Evolutionary conservation across 2,888 invertebrate genomes (phyloP).

Genomic region (Meloe dianella): DNA sequence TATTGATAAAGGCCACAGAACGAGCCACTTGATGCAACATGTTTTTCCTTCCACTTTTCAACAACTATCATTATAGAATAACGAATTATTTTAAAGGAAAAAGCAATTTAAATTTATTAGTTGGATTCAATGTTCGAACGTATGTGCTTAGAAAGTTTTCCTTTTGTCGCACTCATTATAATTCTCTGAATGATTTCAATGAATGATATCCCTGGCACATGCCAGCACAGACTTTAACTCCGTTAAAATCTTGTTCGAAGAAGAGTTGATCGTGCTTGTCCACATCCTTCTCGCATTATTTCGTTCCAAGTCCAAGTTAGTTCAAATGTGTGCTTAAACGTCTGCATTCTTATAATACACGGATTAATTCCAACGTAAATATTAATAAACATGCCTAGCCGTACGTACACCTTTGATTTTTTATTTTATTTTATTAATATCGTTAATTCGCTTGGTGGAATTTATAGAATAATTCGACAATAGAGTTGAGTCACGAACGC

Average conservation of each 20-base stretch:
- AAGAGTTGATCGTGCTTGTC: slow-evolving; percentile 33
- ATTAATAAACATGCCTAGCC: slow-evolving; percentile 40
- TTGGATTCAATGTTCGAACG: background rate
- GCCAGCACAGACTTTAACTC: slow-evolving; percentile 22
- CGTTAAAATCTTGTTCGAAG: slow-evolving; percentile 35
- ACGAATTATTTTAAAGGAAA: background rate
- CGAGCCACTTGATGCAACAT: background rate
- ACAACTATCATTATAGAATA: background rate
- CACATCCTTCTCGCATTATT: slow-evolving; percentile 36
- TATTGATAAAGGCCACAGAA: background rate
- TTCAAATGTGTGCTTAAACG: slow-evolving; percentile 28
- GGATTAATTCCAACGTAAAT: slow-evolving; percentile 41
- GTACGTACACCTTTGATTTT: background rate
- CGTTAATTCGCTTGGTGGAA: background rate
- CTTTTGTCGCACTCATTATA: slow-evolving; percentile 18
- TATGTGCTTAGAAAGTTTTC: slow-evolving; percentile 2
- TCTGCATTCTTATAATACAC: slow-evolving; percentile 38
- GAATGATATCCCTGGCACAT: slow-evolving; percentile 29
- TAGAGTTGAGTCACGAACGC: slow-evolving; percentile 24
- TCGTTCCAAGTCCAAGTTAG: slow-evolving; percentile 19
- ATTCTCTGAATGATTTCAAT: slow-evolving; percentile 21
- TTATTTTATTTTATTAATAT: background rate
- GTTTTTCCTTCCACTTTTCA: too few species aligned
- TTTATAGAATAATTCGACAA: slow-evolving; percentile 2
- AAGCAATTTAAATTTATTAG: background rate